These are phyloP conservation scores for Rhynchophorus ferrugineus DNA, from an alignment of 1,140 invertebrate species.

Conservation along the genomic window DNA sequence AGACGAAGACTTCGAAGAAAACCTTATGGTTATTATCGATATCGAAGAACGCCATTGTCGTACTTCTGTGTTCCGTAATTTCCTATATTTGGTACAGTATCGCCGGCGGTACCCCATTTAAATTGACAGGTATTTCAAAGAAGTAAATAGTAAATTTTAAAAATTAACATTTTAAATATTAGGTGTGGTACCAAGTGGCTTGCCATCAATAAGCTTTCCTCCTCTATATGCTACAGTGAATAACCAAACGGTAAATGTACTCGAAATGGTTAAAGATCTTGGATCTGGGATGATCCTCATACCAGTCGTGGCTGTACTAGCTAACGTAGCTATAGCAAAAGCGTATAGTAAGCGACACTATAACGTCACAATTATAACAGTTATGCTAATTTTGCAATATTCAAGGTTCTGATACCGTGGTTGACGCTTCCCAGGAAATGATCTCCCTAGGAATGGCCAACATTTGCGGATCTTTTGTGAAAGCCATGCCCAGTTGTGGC, in stretches of 20 bases:
- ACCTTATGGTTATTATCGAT: conserved; percentile 66
- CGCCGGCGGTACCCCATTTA: conserved; percentile 44
- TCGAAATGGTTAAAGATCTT: conserved; percentile 57
- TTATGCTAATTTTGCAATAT: too few species aligned
- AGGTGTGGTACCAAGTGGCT: conserved; percentile 22
- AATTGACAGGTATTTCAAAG: conserved; percentile 42
- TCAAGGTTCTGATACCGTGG: conserved; percentile 47
- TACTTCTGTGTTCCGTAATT: conserved; percentile 60
- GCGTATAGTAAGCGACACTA: conserved; percentile 59
- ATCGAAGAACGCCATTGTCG: conserved; percentile 69
- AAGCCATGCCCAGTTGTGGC: conserved; percentile 70
- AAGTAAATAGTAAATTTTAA: neutral
- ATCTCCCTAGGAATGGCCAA: conserved; percentile 65
- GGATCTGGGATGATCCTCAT: conserved; percentile 65
- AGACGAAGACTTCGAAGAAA: conserved; percentile 43
- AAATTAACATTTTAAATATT: conserved; percentile 15
- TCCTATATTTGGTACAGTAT: conserved; percentile 45
- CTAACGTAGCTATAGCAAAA: conserved; percentile 83
- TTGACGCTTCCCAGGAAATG: conserved; percentile 70
- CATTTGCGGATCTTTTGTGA: conserved; percentile 63
- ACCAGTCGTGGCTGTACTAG: conserved; percentile 72
- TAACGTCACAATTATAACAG: too few species aligned
- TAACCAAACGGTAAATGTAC: conserved; percentile 53
- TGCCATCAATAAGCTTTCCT: conserved; percentile 17
- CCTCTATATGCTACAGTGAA: conserved; percentile 51